These are phyloP conservation scores for Lepilemur septentrionalis DNA, from an alignment of 2,797 vertebrate genomes.

Conservation along the genomic window DNA sequence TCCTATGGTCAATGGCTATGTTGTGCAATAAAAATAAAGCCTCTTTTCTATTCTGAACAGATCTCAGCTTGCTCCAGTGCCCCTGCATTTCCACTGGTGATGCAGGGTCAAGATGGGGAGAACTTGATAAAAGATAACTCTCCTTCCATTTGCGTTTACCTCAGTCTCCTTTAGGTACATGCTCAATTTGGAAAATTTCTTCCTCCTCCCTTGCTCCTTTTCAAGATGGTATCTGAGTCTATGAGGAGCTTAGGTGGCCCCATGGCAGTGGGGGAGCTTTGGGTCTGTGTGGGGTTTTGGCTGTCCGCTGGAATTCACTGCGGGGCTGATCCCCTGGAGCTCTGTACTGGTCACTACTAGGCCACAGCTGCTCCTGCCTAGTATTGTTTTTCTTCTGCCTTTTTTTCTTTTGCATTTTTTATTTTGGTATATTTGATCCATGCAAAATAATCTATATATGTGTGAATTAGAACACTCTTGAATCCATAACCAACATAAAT, in stretches of 20 bases:
- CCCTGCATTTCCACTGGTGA: background rate
- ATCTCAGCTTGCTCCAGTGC: background rate
- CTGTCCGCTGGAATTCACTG: background rate
- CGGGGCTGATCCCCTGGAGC: background rate
- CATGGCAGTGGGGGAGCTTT: accelerated
- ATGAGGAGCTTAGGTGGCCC: background rate
- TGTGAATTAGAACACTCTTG: background rate
- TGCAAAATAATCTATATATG: background rate
- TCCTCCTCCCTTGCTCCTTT: background rate
- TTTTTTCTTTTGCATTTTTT: background rate
- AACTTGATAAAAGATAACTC: background rate
- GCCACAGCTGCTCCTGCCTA: background rate
- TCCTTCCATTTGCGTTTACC: background rate
- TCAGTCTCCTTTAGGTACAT: background rate
- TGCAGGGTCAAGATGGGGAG: background rate
- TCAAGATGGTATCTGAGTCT: background rate
- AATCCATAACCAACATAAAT: background rate
- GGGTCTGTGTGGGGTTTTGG: background rate
- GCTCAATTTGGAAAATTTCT: background rate
- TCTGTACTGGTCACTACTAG: background rate
- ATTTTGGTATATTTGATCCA: background rate
- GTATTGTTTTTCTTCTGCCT: background rate
- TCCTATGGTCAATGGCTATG: background rate
- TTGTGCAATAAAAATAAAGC: background rate
- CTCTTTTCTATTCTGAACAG: background rate